phyloP scores from a whole-genome alignment of 2,797 vertebrate genomes.

The Macroramphosus scolopax region DNA sequence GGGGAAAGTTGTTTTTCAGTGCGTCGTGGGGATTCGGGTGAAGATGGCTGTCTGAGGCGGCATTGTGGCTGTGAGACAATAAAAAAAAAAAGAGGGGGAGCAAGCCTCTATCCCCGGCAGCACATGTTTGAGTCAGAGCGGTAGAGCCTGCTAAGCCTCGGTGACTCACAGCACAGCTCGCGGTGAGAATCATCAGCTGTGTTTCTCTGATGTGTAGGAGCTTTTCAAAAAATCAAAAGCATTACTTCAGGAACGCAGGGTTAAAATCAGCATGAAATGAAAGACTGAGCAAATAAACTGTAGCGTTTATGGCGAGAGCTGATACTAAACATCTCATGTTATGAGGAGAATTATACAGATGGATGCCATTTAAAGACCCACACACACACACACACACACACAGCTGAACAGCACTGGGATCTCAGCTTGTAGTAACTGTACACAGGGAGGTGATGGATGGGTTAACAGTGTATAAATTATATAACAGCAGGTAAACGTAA shows the following conservation, averaged over 20 bases:
- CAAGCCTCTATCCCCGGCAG: conserved; percentile 66
- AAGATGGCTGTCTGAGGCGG: conserved; percentile 61
- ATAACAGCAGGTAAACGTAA: conserved; percentile 74
- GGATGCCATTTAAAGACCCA: conserved; percentile 16
- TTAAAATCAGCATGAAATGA: conserved; percentile 62
- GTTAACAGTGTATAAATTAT: conserved; percentile 72
- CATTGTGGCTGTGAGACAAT: conserved; percentile 63
- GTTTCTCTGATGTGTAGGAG: conserved; percentile 69
- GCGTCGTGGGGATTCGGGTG: conserved; percentile 40
- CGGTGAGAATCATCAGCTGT: conserved; percentile 70
- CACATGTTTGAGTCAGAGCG: conserved; percentile 76
- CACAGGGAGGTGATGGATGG: conserved; percentile 67
- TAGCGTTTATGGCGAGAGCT: conserved; percentile 41
- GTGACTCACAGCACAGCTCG: conserved; percentile 75
- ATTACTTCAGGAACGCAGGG: conserved; percentile 64
- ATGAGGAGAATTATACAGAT: conserved; percentile 22
- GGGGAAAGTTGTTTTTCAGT: conserved; percentile 45
- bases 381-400: not conserved
- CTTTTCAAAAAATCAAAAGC: conserved; percentile 70
- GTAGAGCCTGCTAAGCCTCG: conserved; percentile 77
- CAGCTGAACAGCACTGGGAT: conserved; percentile 23
- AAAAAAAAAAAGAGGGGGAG: conserved; percentile 45
- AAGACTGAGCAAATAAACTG: conserved; percentile 52
- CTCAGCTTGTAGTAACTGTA: conserved; percentile 43
- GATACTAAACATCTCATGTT: conserved; percentile 37